Base-by-base conservation (phyloP, 2,888 invertebrate genomes). In the Pyrrhosoma nymphula region DNA sequence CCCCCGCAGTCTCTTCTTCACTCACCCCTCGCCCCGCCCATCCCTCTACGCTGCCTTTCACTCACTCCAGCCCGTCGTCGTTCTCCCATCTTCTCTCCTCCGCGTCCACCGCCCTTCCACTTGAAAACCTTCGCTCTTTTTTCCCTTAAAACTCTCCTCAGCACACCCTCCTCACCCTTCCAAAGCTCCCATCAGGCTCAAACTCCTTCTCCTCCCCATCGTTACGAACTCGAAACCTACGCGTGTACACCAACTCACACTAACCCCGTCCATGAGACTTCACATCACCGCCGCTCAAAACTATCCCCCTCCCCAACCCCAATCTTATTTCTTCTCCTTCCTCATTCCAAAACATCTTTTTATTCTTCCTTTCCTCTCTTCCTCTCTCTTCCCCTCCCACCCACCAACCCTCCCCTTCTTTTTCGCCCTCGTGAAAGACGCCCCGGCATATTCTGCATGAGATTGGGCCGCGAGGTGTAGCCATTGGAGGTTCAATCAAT, bases 401-500 rank as follows among this genome's bases (percentile, higher is more conserved):
- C 60, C 60, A 1, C 20, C 60, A 60, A 60, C 60, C 20, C 60
- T 60, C 60, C 20, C 60, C 20, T 20, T 20, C 69, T 26, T 63
- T 55, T 63, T 39, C 60, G 16, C 91, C 63, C 69, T 47, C 69
- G 39, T 69, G 69, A 63, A 93, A 63, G 89, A 89, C 55, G 56
- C 26, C 89, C 26, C 35, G 39, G 55, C 93, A 93, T 93, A 69
- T 93, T 93, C 69, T 93, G 93, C 93, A 93, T 93, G 93, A 93
- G 93, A 93, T 93, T 93, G 93, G 93, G 39, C 93, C 93, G 47
- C 93, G 60, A 1, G 47, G 93, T 56, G 75, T 93, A 93, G 47
- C 69, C 75, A 93, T 69, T 47, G 47, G 93, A 55, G 69, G 93
- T 75, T 93, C 93, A 93, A 93, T 93, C 93, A 93, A 93, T 93